phyloP scores from a whole-genome alignment of 2,888 invertebrate genomes.

The Eristalinus aeneus region DNA sequence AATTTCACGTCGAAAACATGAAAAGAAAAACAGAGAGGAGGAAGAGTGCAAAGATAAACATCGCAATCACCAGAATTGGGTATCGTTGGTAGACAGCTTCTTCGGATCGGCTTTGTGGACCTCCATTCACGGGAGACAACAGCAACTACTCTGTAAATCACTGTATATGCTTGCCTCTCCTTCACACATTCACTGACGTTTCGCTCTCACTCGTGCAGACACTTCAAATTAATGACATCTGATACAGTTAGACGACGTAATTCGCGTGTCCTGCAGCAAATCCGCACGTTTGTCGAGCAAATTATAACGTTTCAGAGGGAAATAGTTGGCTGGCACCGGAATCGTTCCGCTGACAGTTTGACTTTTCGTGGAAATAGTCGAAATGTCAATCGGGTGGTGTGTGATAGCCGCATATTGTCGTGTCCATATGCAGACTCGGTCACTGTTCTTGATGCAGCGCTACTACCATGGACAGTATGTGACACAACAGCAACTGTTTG shows the following conservation, averaged over 20 bases:
- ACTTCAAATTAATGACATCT: slow-evolving; percentile 56
- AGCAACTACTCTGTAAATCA: slow-evolving; percentile 37
- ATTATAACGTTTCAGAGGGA: slow-evolving; percentile 69
- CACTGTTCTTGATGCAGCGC: slow-evolving; percentile 5
- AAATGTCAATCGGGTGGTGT: slow-evolving; percentile 77
- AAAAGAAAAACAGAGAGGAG: background rate
- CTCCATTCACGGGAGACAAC: background rate
- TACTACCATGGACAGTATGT: slow-evolving; percentile 41
- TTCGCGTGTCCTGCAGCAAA: slow-evolving; percentile 57
- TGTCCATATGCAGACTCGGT: slow-evolving; percentile 1
- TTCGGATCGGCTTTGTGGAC: background rate
- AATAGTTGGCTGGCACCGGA: slow-evolving; percentile 74
- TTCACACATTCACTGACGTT: background rate
- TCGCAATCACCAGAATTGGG: background rate
- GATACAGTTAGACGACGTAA: slow-evolving; percentile 47
- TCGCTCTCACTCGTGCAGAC: slow-evolving; percentile 1
- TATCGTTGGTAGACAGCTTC: background rate
- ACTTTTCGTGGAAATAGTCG: slow-evolving; percentile 74
- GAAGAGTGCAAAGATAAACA: slow-evolving; percentile 3
- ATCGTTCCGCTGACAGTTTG: slow-evolving; percentile 71
- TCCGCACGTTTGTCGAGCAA: slow-evolving; percentile 43
- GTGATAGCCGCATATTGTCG: background rate
- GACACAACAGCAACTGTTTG: slow-evolving; percentile 19
- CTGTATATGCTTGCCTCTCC: slow-evolving; percentile 3
- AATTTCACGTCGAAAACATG: slow-evolving; percentile 2